Conservation (phyloP, 2,888 invertebrate species). For the Phorcus lineatus region DNA sequence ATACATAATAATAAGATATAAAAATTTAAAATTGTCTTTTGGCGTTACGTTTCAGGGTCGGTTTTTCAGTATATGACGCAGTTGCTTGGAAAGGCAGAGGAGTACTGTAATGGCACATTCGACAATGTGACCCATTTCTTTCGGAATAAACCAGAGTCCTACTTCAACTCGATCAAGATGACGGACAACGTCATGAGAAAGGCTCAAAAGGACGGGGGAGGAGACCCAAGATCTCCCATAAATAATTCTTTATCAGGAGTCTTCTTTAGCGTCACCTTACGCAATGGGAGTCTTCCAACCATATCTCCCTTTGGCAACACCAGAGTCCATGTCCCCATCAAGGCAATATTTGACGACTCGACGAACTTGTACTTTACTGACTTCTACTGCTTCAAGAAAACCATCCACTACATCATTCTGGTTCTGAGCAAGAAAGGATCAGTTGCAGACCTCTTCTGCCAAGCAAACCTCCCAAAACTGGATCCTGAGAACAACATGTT, state of each 20-base stretch:
- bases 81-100: not conserved
- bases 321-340: not conserved
- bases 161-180: not conserved
- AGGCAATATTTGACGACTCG: not conserved
- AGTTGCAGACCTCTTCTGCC: not conserved
- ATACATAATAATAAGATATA: too few species aligned
- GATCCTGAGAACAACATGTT: not conserved
- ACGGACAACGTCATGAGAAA: not conserved
- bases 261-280: not conserved
- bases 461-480: not conserved
- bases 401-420: not conserved
- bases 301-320: not conserved
- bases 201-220: not conserved
- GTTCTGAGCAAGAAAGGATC: not conserved
- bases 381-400: not conserved
- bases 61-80: not conserved
- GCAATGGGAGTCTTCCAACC: not conserved
- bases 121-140: not conserved
- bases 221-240: constrained; percentile 6
- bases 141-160: not conserved
- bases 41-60: too few species aligned
- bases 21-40: too few species aligned
- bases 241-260: constrained; percentile 1
- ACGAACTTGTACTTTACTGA: constrained; percentile 11
- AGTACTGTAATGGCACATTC: not conserved